Evolutionary conservation across 2,888 invertebrate genomes (phyloP), one percentile per base, ranked within the genome.

Genomic region (Eilema sororculum): DNA sequence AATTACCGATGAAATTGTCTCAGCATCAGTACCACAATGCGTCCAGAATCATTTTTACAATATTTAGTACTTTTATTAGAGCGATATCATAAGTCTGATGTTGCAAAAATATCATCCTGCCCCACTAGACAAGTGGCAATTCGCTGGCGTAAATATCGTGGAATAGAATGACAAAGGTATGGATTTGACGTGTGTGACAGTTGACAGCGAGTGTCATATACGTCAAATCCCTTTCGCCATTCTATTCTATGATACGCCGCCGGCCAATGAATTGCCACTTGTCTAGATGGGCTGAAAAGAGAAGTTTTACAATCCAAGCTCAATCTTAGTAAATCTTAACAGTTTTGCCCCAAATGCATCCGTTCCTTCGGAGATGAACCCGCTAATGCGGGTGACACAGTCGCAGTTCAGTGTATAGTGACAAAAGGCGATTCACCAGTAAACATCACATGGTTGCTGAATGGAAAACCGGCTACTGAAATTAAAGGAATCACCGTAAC

Each of bases 381-480:
- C 69, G 96, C 97, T 62, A 97, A 98, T 86, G 97, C 97, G 71
- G 98, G 98, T 10, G 97, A 98, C 77, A 96, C 97, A 77, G 97
- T 97, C 58, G 97, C 97, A 70, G 96, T 97, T 3, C 96, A 96
- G 78, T 98, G 98, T 89, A 96, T 97, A 92, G 97, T 98, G 58
- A 96, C 96, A 65, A 97, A 97, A 90, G 98, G 98, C 60, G 98
- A 98, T 88, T 95, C 96, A 66, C 98, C 98, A 10, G 94, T 98
- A 52, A 96, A 96, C 84, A 97, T 98, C 69, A 96, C 96, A 65
- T 98, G 98, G 98, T 96, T 95, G 41, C 96, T 97, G 77, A 97
- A 98, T 91, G 96, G 96, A 80, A 95, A 92, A 87, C 95, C 93
- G 82, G 96, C 95, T 81, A 95, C 84, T 69, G 93, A 89, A 79